These are phyloP conservation scores for Lasaia peninsularis DNA, from an alignment of 1,140 invertebrate genomes.

Conservation along the genomic window DNA sequence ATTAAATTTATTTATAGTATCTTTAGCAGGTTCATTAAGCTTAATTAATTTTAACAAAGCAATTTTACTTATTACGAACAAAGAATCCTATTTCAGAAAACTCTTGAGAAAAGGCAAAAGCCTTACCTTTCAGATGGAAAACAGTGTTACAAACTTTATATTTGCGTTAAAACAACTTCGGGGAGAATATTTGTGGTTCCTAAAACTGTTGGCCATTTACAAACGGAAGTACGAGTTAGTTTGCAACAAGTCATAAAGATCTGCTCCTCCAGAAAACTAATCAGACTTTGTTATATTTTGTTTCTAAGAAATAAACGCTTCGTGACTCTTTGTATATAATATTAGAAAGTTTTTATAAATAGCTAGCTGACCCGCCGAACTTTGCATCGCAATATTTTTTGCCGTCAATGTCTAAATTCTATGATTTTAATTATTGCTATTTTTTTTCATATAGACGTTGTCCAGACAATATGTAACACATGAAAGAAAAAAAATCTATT, in stretches of 20 bases:
- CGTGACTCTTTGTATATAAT: background rate
- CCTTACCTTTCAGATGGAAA: background rate
- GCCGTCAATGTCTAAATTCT: too few species aligned
- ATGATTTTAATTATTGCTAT: too few species aligned
- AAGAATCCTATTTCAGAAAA: too few species aligned
- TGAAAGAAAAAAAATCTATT: too few species aligned
- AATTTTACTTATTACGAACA: too few species aligned
- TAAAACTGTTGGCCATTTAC: conserved; percentile 9
- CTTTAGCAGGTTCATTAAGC: too few species aligned
- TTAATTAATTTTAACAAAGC: too few species aligned
- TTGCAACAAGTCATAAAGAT: conserved; percentile 14
- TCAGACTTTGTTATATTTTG: conserved; percentile 10
- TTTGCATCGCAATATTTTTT: background rate
- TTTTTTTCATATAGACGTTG: too few species aligned
- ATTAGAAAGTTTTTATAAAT: background rate
- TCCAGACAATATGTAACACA: too few species aligned
- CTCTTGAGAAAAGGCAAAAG: too few species aligned
- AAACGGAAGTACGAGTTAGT: conserved; percentile 11
- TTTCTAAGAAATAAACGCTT: conserved; percentile 5
- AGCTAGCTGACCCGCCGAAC: too few species aligned
- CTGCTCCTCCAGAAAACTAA: conserved; percentile 11
- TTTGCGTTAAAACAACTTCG: conserved; percentile 11
- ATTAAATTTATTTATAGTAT: too few species aligned
- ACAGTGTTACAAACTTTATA: conserved; percentile 15
- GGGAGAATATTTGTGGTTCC: conserved; percentile 13